Evolutionary conservation across 2,888 invertebrate genomes (phyloP).

Genomic region (Drosophila longiperda): DNA sequence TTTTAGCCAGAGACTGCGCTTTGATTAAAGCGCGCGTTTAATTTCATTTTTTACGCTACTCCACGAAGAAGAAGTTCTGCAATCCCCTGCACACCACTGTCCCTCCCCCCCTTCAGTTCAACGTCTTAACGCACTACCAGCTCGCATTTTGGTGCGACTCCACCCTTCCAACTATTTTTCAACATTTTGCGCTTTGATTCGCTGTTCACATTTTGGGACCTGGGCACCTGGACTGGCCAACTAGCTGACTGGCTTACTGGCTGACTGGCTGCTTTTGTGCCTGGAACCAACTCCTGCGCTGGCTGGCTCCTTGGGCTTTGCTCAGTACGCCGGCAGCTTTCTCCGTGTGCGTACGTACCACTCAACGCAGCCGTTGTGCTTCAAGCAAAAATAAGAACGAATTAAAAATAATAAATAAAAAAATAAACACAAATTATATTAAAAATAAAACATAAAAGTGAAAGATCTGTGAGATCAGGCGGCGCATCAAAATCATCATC

Average conservation of each 20-base stretch:
- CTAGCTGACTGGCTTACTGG: conserved; percentile 29
- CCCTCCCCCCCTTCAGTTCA: not conserved
- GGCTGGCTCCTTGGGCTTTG: conserved; percentile 60
- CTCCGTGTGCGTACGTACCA: conserved; percentile 81
- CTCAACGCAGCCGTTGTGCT: conserved; percentile 58
- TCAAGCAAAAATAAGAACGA: conserved; percentile 8
- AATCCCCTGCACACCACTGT: not conserved
- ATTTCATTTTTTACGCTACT: conserved; percentile 82
- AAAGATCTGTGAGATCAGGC: conserved; percentile 23
- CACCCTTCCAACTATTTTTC: conserved; percentile 73
- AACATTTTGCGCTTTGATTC: conserved; percentile 73
- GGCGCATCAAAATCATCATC: conserved; percentile 10
- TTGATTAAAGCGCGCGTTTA: conserved; percentile 82
- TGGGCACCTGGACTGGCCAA: conserved; percentile 24
- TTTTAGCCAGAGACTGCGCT: conserved; percentile 46
- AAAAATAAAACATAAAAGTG: conserved; percentile 27
- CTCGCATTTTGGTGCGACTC: conserved; percentile 48
- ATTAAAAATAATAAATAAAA: conserved; percentile 24
- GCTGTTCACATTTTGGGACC: conserved; percentile 74
- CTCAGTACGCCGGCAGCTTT: conserved; percentile 82
- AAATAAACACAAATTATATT: not conserved
- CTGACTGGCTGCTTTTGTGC: conserved; percentile 33
- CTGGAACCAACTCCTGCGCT: conserved; percentile 58
- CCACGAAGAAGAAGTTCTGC: conserved; percentile 33
- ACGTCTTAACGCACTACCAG: not conserved